Evolutionary conservation across 2,797 vertebrate species (phyloP).

Genomic region (Huso huso): DNA sequence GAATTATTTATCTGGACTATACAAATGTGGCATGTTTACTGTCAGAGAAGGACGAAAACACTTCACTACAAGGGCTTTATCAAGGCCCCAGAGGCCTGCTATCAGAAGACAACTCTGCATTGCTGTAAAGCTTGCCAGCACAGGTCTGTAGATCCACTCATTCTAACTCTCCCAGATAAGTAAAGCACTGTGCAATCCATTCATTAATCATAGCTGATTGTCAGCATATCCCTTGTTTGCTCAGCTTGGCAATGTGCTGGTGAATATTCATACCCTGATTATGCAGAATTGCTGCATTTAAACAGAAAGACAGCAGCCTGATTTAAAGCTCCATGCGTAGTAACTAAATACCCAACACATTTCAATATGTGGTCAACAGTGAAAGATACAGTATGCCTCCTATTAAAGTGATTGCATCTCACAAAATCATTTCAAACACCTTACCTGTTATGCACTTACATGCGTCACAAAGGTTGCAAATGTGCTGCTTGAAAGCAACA

Average conservation of each 20-base stretch:
- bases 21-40: neutral
- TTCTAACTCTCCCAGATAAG: constrained; percentile 10
- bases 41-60: constrained; percentile 5
- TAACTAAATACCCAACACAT: neutral
- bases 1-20: constrained; percentile 2
- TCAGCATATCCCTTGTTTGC: constrained; percentile 16
- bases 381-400: too few relatives aligned
- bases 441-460: too few relatives aligned
- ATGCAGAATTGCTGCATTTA: neutral
- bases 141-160: constrained; percentile 2
- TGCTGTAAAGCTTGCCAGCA: constrained; percentile 8
- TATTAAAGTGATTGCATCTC: too few relatives aligned
- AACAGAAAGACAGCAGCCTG: neutral
- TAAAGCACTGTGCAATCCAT: constrained; percentile 12
- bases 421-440: too few relatives aligned
- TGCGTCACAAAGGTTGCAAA: too few relatives aligned
- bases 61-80: neutral
- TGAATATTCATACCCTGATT: constrained; percentile 16
- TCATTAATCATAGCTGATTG: constrained; percentile 18
- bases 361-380: neutral
- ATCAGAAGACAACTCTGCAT: constrained; percentile 5
- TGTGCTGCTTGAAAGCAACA: too few relatives aligned
- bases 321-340: neutral
- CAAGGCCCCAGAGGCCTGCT: neutral
- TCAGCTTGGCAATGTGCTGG: constrained; percentile 9